Evolutionary conservation across 1,140 invertebrate species (phyloP).

Genomic region (Mylabris phalerata): DNA sequence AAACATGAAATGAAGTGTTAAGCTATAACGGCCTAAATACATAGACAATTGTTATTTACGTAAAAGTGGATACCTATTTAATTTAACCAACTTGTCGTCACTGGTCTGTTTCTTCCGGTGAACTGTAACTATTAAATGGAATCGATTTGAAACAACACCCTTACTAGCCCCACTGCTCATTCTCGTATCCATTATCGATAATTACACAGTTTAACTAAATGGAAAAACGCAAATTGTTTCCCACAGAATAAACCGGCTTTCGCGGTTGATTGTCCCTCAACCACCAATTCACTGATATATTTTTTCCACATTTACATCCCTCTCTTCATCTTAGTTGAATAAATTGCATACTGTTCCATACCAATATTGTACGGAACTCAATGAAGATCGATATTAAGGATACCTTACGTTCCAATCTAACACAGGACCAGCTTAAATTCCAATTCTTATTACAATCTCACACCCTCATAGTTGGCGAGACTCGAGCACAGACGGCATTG

Average conservation of each 20-base stretch:
- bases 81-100: conserved; percentile 3
- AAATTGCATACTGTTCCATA: too few relatives aligned
- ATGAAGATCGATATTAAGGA: too few relatives aligned
- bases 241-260: conserved; percentile 13
- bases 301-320: background rate
- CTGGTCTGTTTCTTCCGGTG: conserved; percentile 8
- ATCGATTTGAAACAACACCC: conserved; percentile 9
- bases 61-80: conserved; percentile 5
- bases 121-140: conserved; percentile 14
- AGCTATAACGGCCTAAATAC: conserved; percentile 7
- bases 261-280: background rate
- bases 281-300: background rate
- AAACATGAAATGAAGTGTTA: conserved; percentile 20
- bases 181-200: conserved; percentile 13
- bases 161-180: conserved; percentile 6
- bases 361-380: too few relatives aligned
- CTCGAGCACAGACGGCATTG: too few relatives aligned
- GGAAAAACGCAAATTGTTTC: conserved; percentile 21
- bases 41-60: conserved; percentile 17
- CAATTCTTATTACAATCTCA: too few relatives aligned
- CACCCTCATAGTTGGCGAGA: too few relatives aligned
- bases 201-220: conserved; percentile 20
- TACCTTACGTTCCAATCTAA: too few relatives aligned
- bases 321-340: too few relatives aligned
- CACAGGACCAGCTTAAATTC: too few relatives aligned